Conservation (phyloP, 1,140 invertebrate species). For the Prorops nasuta region DNA sequence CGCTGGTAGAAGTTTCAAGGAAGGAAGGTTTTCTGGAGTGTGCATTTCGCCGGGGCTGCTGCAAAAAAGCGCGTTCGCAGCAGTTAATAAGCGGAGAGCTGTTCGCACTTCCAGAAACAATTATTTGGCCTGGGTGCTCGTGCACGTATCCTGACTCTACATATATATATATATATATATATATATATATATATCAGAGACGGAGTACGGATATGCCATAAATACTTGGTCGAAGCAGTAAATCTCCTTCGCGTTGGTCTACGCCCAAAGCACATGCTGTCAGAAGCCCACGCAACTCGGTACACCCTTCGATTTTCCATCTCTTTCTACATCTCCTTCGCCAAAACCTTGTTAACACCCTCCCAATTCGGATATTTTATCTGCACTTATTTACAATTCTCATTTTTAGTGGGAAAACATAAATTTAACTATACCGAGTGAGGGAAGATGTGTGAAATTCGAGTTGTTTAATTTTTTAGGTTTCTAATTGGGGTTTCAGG, state of each 20-base stretch:
- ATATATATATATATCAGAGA: constrained; percentile 36
- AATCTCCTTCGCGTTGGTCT: constrained; percentile 54
- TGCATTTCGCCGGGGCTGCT: too few relatives aligned
- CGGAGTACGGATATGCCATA: constrained; percentile 55
- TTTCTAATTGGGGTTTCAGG: too few relatives aligned
- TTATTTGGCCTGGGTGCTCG: constrained; percentile 45
- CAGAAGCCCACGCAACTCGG: constrained; percentile 25
- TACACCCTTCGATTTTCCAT: not conserved
- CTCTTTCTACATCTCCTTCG: not conserved
- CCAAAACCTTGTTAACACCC: too few relatives aligned
- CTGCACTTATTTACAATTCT: too few relatives aligned
- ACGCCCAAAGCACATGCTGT: constrained; percentile 55
- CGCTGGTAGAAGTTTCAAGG: too few relatives aligned
- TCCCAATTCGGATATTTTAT: too few relatives aligned
- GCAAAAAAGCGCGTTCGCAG: too few relatives aligned
- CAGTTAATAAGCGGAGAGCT: constrained; percentile 21
- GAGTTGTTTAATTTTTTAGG: too few relatives aligned
- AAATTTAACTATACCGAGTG: too few relatives aligned
- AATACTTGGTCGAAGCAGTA: constrained; percentile 52
- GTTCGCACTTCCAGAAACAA: constrained; percentile 50
- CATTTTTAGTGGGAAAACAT: too few relatives aligned
- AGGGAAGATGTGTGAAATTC: too few relatives aligned
- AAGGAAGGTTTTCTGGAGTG: too few relatives aligned
- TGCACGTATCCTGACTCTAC: constrained; percentile 37
- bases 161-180: constrained; percentile 19